Percentiles rank a stretch among this genome's conserved stretches.
Conservation (phyloP, 2,888 invertebrate species). For the Athalia circularis region DNA sequence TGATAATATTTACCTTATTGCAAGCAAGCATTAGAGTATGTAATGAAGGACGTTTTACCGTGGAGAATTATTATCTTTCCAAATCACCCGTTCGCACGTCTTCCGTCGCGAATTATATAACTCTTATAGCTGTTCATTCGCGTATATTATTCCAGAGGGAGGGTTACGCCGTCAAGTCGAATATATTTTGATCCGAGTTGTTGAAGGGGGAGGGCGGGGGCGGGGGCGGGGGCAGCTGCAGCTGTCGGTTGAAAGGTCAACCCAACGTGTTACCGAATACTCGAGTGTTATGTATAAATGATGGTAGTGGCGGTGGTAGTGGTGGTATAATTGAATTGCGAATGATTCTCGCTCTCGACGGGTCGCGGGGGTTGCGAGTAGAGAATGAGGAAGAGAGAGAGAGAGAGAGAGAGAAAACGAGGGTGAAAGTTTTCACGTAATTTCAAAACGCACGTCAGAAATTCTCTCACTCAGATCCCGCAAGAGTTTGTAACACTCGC, state of each 20-base stretch:
- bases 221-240: background rate
- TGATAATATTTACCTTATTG: slow-evolving; percentile 23
- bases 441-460: slow-evolving; percentile 25
- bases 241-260: slow-evolving; percentile 19
- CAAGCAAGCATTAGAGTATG: slow-evolving; percentile 17
- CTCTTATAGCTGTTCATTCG: too few species aligned
- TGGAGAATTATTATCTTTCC: background rate
- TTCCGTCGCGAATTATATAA: too few species aligned
- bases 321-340: slow-evolving; percentile 31
- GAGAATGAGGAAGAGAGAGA: too few species aligned
- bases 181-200: too few species aligned
- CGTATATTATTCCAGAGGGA: too few species aligned
- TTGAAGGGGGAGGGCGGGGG: too few species aligned
- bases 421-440: background rate
- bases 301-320: background rate
- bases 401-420: too few species aligned
- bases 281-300: slow-evolving; percentile 9
- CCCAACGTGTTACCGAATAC: slow-evolving; percentile 30
- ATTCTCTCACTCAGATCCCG: background rate
- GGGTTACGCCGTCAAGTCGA: too few species aligned
- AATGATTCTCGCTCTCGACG: background rate
- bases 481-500: background rate
- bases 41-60: slow-evolving; percentile 5
- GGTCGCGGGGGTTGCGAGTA: slow-evolving; percentile 4
- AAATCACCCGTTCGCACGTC: background rate